Evolutionary conservation across 53 echinoderm and acorn worm genomes (phyloP).

Genomic region (Mesocentrotus franciscanus): DNA sequence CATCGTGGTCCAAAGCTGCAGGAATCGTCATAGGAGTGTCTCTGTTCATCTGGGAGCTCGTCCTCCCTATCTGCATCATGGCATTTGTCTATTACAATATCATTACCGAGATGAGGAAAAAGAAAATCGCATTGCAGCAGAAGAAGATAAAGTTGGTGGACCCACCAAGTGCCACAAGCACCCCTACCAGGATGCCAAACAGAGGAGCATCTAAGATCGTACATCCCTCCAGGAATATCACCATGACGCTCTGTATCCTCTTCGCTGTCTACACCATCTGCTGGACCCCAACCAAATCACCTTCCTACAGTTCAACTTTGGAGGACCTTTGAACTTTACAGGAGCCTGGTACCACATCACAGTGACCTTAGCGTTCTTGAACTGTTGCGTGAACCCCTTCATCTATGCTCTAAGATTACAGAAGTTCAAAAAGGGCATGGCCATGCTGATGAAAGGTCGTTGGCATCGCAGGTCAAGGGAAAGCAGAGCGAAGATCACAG

Average conservation of each 20-base stretch:
- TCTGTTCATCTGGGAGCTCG: constrained; percentile 89
- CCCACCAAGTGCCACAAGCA: constrained; percentile 17
- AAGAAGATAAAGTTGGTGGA: constrained; percentile 25
- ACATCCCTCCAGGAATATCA: constrained; percentile 77
- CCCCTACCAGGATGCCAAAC: background rate
- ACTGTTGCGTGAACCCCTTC: constrained; percentile 88
- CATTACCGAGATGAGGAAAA: constrained; percentile 71
- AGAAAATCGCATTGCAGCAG: constrained; percentile 70
- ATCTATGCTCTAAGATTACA: constrained; percentile 88
- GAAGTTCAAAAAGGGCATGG: constrained; percentile 84
- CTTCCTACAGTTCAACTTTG: constrained; percentile 91
- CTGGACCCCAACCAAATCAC: constrained; percentile 98
- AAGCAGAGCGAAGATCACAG: constrained; percentile 9
- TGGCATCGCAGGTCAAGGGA: constrained; percentile 37
- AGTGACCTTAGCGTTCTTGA: constrained; percentile 84
- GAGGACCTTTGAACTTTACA: constrained; percentile 82
- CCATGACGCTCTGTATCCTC: constrained; percentile 82
- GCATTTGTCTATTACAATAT: constrained; percentile 78
- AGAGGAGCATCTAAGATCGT: constrained; percentile 55
- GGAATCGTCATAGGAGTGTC: constrained; percentile 69
- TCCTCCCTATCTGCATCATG: constrained; percentile 87
- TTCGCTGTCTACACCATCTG: constrained; percentile 89
- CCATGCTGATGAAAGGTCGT: constrained; percentile 56
- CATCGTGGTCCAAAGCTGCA: constrained; percentile 69
- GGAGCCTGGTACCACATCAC: constrained; percentile 89